Conservation (phyloP, 2,888 invertebrate genomes). For the Sympetrum striolatum region DNA sequence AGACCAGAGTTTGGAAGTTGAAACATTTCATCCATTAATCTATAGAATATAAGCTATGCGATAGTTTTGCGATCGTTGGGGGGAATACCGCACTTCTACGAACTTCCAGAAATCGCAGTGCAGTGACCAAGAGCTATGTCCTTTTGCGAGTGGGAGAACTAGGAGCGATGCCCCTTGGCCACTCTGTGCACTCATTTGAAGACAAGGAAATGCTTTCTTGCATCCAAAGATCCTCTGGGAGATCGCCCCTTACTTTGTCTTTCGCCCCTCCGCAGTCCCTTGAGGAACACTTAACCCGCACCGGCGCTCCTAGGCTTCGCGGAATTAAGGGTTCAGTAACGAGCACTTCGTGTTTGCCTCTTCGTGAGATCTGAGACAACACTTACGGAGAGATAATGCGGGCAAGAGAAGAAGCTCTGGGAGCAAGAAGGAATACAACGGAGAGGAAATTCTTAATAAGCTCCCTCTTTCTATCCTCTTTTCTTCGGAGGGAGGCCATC, state of each 20-base stretch:
- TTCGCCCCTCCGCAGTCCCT: neutral
- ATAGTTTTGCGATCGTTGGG: no score
- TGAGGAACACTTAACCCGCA: neutral
- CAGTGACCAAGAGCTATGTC: no score
- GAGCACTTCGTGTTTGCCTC: neutral
- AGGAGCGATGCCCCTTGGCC: neutral
- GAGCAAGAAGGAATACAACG: neutral
- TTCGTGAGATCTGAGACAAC: neutral
- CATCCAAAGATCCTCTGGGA: neutral
- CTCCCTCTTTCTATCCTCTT: neutral
- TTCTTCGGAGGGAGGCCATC: neutral
- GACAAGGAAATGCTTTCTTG: neutral
- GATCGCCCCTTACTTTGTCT: neutral
- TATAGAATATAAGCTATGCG: no score
- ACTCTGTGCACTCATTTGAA: neutral
- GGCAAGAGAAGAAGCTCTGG: neutral
- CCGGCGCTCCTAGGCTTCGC: neutral
- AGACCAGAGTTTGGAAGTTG: no score
- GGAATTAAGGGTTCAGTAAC: neutral
- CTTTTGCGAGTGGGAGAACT: no score
- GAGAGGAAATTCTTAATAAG: neutral
- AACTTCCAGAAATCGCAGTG: no score
- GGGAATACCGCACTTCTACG: no score
- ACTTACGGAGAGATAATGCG: neutral
- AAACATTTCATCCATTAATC: no score